phyloP scores from a whole-genome alignment of 1,140 invertebrate genomes.

The Drosophila funebris region DNA sequence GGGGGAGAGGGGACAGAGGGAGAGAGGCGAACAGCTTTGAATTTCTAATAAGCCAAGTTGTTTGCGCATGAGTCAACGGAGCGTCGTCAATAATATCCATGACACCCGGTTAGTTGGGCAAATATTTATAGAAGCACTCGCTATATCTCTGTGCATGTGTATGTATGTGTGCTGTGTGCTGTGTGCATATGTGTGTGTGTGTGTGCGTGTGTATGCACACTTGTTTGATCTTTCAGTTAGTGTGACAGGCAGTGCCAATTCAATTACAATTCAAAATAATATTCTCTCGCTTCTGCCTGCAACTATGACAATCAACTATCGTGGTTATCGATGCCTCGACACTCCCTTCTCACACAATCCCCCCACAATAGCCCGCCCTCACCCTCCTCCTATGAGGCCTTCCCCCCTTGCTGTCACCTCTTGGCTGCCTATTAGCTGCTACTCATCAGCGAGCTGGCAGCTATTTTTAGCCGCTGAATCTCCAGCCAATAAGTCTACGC shows the following conservation, averaged over 20 bases:
- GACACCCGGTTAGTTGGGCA: conserved; percentile 75
- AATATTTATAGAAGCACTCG: conserved; percentile 73
- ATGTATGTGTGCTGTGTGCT: neutral
- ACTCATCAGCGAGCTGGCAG: conserved; percentile 21
- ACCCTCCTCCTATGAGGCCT: neutral
- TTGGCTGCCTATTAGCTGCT: neutral
- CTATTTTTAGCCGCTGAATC: conserved; percentile 66
- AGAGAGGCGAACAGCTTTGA: conserved; percentile 53
- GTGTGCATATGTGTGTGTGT: conserved; percentile 8
- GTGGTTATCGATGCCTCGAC: conserved; percentile 24
- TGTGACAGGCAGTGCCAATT: conserved; percentile 36
- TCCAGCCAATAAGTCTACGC: conserved; percentile 66
- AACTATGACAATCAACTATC: conserved; percentile 23
- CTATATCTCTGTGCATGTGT: conserved; percentile 18
- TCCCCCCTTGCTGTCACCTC: neutral
- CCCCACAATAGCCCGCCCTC: no score
- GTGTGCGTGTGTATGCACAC: conserved; percentile 25
- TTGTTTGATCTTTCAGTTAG: conserved; percentile 65
- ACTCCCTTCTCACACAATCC: conserved; percentile 4
- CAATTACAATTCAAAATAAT: conserved; percentile 40
- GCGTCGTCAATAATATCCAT: conserved; percentile 72
- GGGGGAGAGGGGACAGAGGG: neutral
- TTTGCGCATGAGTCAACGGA: conserved; percentile 76
- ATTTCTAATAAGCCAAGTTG: conserved; percentile 80
- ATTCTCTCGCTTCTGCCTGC: conserved; percentile 5